Base-by-base conservation (phyloP, 1,140 invertebrate species). In the Drosophila jambulina region DNA sequence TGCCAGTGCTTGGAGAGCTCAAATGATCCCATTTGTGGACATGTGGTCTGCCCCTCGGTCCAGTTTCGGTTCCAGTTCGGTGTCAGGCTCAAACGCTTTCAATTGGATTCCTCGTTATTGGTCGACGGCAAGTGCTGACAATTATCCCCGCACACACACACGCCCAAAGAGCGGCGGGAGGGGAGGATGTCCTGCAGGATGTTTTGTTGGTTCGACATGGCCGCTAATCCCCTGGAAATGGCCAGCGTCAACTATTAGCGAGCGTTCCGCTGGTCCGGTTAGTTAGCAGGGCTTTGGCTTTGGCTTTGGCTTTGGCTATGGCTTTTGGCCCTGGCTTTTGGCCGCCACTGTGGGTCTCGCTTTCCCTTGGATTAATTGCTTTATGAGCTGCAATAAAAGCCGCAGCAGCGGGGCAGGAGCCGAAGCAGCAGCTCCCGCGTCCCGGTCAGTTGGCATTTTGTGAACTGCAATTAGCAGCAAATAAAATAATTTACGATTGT, bases 401-500 rank as follows among this genome's bases (percentile, higher is more conserved):
- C 59, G 34, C 53, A 36, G 57, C 8, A 15, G 15, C 6, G 23
- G 29, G 32, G 46, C 2, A 3, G 6, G 9, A 15, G 17, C 4
- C 3, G 25, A 21, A 40, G 40, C 4, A 6, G 10, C 15, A 21
- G n/a, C 12, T 29, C 4, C 38, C n/a, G 4, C 38, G 23, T 48
- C 29, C 38, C 34, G 53, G 43, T 42, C 56, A 53, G 60, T 54
- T 83, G 80, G 71, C 74, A 71, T 84, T 82, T 82, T 70, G 81
- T 80, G 82, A 79, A 90, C 86, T 90, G 85, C 85, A 90, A 90
- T 90, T 90, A 90, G 85, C 85, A 90, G 85, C 81, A 90, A 90
- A 90, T 90, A 90, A 90, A 90, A 90, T 90, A 90, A 90, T 90
- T 90, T 90, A 90, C 85, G 85, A 90, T 88, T 83, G 80, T 78